Conservation (phyloP, 2,113 vertebrate species). For the Tringa solitaria region DNA sequence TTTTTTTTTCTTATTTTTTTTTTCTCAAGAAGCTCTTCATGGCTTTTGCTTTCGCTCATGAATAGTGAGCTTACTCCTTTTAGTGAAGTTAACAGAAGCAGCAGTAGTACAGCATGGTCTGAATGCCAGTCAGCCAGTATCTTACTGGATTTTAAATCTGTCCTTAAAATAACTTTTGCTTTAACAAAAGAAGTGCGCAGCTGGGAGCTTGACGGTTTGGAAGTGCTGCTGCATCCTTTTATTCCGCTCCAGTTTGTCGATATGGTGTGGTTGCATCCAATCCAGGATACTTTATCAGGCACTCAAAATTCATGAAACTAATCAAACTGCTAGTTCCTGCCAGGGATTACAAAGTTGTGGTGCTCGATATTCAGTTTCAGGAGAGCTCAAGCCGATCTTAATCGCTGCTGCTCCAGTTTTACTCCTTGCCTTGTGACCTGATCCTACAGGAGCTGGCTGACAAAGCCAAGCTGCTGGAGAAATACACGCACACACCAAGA, state of each 20-base stretch:
- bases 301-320: not conserved
- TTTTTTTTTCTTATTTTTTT: not conserved
- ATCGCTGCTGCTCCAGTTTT: not conserved
- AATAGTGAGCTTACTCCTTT: not conserved
- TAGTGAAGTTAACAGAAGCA: not conserved
- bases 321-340: not conserved
- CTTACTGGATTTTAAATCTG: not conserved
- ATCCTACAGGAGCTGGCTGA: not conserved
- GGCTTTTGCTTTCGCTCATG: accelerated
- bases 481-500: accelerated
- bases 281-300: not conserved
- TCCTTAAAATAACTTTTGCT: not conserved
- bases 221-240: not conserved
- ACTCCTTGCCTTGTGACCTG: not conserved
- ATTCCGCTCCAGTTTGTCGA: constrained; percentile 3
- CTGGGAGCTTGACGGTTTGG: not conserved
- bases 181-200: not conserved
- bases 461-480: not conserved
- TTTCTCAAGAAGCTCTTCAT: not conserved
- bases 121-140: not conserved
- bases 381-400: not conserved
- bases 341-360: not conserved
- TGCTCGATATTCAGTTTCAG: not conserved
- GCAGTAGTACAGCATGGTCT: not conserved
- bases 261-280: accelerated